Evolutionary conservation across 2,113 vertebrate species (phyloP), one percentile per base, ranked within the genome.

Genomic region (Arvicanthis niloticus): DNA sequence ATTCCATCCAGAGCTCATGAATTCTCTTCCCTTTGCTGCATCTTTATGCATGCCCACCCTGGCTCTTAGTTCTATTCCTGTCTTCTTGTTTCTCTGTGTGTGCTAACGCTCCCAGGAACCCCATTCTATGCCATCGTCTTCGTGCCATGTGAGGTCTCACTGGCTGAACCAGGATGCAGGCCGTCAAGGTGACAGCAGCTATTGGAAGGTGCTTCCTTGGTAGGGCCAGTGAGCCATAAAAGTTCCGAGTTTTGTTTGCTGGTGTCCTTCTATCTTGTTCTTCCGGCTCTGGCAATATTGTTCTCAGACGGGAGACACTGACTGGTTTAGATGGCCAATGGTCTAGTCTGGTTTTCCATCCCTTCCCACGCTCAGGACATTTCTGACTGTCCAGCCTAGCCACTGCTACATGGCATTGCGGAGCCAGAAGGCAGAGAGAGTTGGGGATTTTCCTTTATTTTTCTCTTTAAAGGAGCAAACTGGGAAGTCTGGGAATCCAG

Each of bases 331-430:
- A 89, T 45, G 58, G 86, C 95, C 29, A 12, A 77, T 11, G n/a
- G 94, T 96, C 95, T 96, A 73, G n/a, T 70, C 80, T 95, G 93
- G 37, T 96, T 77, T 65, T 80, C 87, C 34, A 70, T 75, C 16
- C 22, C 87, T 93, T 91, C 84, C 56, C 91, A 80, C 84, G 78
- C 45, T 65, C 80, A 22, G 62, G 15, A 73, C 53, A n/a, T 45
- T 85, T 67, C 89, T 21, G 7, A 29, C 68, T 70, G n/a, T 84
- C 93, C 53, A 58, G 78, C 89, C 80, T 94, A 89, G 68, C 87
- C 58, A 51, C 70, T 94, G 77, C 95, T 60, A 29, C 12, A 81
- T 95, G 42, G 53, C 51, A 31, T 0, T 0, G 42, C 34, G 70
- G 29, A 80, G 48, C 65, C 91, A 65, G 65, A 84, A 26, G 48